Conservation (phyloP, 1,140 invertebrate species). For the Oncopodura yosiiana region DNA sequence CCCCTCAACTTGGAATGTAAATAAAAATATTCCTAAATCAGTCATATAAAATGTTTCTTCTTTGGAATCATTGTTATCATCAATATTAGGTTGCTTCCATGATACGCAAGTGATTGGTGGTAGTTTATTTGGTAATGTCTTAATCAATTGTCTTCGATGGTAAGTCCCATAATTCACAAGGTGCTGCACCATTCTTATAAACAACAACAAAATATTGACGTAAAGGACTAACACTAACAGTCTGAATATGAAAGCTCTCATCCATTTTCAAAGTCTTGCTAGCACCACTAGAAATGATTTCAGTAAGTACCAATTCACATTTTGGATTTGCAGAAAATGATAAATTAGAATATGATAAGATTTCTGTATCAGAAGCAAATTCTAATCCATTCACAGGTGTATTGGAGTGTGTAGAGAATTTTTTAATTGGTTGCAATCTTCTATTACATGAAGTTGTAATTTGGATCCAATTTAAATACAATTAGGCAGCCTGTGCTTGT, state of each 20-base stretch:
- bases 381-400: slow-evolving; percentile 28
- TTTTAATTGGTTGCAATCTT: slow-evolving; percentile 11
- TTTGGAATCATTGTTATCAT: slow-evolving; percentile 5
- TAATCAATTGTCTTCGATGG: slow-evolving; percentile 27
- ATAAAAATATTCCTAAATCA: slow-evolving; percentile 30
- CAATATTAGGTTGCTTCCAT: slow-evolving; percentile 19
- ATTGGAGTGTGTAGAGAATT: slow-evolving; percentile 25
- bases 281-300: slow-evolving; percentile 20
- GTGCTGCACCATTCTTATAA: slow-evolving; percentile 33
- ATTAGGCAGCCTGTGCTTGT: slow-evolving; percentile 22
- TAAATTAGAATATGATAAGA: slow-evolving; percentile 27
- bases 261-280: slow-evolving; percentile 24
- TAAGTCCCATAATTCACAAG: slow-evolving; percentile 34
- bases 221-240: slow-evolving; percentile 25
- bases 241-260: slow-evolving; percentile 25
- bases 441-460: neutral
- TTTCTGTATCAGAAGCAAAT: slow-evolving; percentile 19
- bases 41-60: slow-evolving; percentile 34
- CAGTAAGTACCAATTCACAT: slow-evolving; percentile 28
- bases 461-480: slow-evolving; percentile 5
- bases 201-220: slow-evolving; percentile 29
- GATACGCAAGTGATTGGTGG: slow-evolving; percentile 31
- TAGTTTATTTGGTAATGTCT: slow-evolving; percentile 29
- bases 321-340: slow-evolving; percentile 32
- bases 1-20: slow-evolving; percentile 32